Conservation (phyloP, 2,113 vertebrate species). For the Boleophthalmus pectinirostris region DNA sequence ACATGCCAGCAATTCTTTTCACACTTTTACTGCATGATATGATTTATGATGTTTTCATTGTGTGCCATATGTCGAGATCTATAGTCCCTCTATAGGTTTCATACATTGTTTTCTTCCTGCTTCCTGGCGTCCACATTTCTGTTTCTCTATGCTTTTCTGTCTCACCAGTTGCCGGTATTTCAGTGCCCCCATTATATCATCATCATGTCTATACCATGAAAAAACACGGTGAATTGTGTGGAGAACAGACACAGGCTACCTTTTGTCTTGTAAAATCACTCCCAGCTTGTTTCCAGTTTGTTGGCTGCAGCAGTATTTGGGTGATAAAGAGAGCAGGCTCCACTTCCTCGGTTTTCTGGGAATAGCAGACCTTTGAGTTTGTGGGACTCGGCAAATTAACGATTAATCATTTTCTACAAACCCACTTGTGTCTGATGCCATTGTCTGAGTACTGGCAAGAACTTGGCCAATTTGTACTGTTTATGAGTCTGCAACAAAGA, state of each 20-base stretch:
- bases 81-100: background rate
- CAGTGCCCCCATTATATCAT: slow-evolving; percentile 51
- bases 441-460: background rate
- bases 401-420: slow-evolving; percentile 42
- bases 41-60: background rate
- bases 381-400: slow-evolving; percentile 30
- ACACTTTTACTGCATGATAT: background rate
- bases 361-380: slow-evolving; percentile 34
- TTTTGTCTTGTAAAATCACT: slow-evolving; percentile 74
- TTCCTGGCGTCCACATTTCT: slow-evolving; percentile 23
- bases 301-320: slow-evolving; percentile 49
- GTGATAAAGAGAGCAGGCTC: slow-evolving; percentile 55
- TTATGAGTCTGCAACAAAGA: background rate
- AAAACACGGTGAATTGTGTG: slow-evolving; percentile 45
- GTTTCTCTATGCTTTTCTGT: slow-evolving; percentile 31
- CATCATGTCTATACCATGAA: slow-evolving; percentile 40
- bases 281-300: slow-evolving; percentile 66
- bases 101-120: background rate
- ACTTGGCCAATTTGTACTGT: background rate
- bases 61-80: slow-evolving; percentile 2
- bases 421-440: background rate
- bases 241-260: slow-evolving; percentile 61
- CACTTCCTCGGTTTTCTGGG: slow-evolving; percentile 47
- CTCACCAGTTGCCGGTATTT: slow-evolving; percentile 30
- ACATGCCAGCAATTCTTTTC: background rate